Evolutionary conservation across 2,797 vertebrate genomes (phyloP).

Genomic region (Psittacula echo): DNA sequence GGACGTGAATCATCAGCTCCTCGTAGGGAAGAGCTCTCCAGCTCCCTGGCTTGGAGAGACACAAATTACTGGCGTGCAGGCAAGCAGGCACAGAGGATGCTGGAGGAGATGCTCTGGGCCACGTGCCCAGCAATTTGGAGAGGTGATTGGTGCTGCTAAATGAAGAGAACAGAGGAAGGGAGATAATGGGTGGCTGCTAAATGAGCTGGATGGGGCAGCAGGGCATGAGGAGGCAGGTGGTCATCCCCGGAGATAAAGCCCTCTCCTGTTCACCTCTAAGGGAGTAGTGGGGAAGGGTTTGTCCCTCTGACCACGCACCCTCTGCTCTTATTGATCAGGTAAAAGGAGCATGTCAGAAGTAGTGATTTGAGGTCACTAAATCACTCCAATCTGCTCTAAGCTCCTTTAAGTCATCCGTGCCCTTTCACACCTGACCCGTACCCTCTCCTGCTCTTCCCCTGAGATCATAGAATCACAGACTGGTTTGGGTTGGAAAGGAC

Average conservation of each 20-base stretch:
- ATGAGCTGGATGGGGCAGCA: neutral
- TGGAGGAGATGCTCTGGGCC: neutral
- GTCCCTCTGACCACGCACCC: neutral
- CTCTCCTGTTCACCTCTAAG: neutral
- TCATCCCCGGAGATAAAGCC: neutral
- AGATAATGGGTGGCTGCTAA: neutral
- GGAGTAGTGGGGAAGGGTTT: neutral
- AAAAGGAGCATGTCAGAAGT: neutral
- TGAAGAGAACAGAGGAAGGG: neutral
- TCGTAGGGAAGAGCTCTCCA: slow-evolving; percentile 45
- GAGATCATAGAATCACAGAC: neutral
- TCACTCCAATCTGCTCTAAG: neutral
- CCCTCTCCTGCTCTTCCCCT: neutral
- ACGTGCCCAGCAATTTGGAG: neutral
- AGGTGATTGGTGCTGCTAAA: neutral
- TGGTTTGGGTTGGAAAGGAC: neutral
- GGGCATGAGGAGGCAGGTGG: neutral
- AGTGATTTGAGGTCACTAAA: neutral
- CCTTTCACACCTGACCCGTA: neutral
- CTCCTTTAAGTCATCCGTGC: neutral
- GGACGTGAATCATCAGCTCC: slow-evolving; percentile 57
- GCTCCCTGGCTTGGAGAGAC: slow-evolving; percentile 13
- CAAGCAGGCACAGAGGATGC: slow-evolving; percentile 6
- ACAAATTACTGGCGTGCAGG: neutral
- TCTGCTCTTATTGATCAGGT: neutral